Evolutionary conservation across 2,888 invertebrate genomes (phyloP).

Genomic region (Rotaria sp.): DNA sequence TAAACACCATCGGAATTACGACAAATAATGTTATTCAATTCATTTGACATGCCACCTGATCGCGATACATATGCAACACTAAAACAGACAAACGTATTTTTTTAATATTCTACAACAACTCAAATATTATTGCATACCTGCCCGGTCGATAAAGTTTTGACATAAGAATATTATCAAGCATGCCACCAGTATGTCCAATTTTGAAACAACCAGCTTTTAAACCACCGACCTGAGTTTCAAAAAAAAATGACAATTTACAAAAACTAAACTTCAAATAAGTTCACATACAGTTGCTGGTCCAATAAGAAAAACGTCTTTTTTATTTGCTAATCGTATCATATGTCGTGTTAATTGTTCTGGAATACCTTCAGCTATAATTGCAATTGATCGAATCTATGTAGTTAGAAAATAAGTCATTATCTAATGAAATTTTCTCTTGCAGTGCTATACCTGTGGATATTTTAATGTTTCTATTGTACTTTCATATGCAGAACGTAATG

Average conservation of each 20-base stretch:
- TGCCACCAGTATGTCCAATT: constrained; percentile 97
- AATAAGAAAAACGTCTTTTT: constrained; percentile 77
- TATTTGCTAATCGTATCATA: constrained; percentile 69
- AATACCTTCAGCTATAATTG: constrained; percentile 97
- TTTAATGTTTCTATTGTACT: constrained; percentile 87
- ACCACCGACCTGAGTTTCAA: constrained; percentile 63
- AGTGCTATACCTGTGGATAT: constrained; percentile 64
- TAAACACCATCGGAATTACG: constrained; percentile 92
- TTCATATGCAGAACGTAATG: constrained; percentile 89
- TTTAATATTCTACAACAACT: neutral
- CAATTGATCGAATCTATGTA: constrained; percentile 72
- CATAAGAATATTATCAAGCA: constrained; percentile 97
- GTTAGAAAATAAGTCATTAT: constrained; percentile 53
- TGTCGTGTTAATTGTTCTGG: constrained; percentile 96
- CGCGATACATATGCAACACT: constrained; percentile 96
- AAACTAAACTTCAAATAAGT: neutral
- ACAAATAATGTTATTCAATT: constrained; percentile 91
- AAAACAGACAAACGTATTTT: constrained; percentile 45
- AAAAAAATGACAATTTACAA: neutral
- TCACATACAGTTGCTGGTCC: constrained; percentile 68
- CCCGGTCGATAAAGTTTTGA: constrained; percentile 93
- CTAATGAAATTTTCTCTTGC: constrained; percentile 43
- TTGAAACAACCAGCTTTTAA: constrained; percentile 97
- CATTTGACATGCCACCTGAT: constrained; percentile 98
- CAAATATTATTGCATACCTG: constrained; percentile 43